Evolutionary conservation across 2,797 vertebrate genomes (phyloP), one percentile per base, ranked within the genome.

Genomic region (Chrysocyon brachyurus): DNA sequence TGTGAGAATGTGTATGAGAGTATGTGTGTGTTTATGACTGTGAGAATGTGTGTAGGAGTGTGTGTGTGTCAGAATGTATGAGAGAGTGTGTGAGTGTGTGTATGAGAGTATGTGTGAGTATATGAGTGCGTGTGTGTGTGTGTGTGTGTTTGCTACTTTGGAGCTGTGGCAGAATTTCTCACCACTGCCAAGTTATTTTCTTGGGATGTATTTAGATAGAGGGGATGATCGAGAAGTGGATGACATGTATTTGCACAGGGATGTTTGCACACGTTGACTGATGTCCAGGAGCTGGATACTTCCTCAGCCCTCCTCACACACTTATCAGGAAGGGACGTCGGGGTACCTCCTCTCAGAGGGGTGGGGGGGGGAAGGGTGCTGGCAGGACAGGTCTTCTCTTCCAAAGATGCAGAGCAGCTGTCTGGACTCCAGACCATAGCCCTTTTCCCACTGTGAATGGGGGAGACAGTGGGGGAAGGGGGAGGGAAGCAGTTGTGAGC

Each of bases 131-230:
- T 33, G 63, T 33, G 70, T 22, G 77, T 36, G 73, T 12, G 90
- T 19, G 49, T 12, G 31, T 31, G 59, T 49, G 49, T 36, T 36
- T 36, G 31, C 93, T 93, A 78, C 84, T 97, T 91, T 77, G 72
- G 78, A 95, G 84, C 46, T 56, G 59, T 98, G 98, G 98, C 96
- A 98, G 98, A 98, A 98, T 98, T 97, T 98, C 98, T 98, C 98
- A 96, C 95, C 79, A 72, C 97, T 98, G 98, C 98, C 98, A 98
- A 98, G 97, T 98, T 98, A 97, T 98, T 98, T 99, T 98, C 98
- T 98, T 97, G 97, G 97, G 98, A 98, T 99, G 98, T 98, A 98
- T 99, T 99, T 99, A 98, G 98, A 97, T 98, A 97, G 98, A 98
- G 98, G 96, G 98, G 98, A 98, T 98, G 98, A 98, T 98, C 75